Evolutionary conservation across 2,113 vertebrate genomes (phyloP), one percentile per base, ranked within the genome.

Genomic region (Tretioscincus oriximinensis): DNA sequence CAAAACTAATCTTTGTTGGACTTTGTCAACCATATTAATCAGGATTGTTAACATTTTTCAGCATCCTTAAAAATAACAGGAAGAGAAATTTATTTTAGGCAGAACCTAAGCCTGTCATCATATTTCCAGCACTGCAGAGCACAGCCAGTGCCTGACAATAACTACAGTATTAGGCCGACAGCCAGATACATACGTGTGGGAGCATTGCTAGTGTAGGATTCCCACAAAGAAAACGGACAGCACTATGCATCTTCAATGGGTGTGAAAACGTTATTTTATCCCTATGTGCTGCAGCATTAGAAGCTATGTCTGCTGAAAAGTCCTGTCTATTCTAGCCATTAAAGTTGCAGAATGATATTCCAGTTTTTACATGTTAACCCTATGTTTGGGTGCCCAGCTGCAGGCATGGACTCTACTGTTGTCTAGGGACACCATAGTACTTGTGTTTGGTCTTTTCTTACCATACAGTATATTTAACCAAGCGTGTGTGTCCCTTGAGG

Each of bases 101-200:
- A 47, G 60, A 76, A 64, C 24, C n/a, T 64, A 64, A 45, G 31
- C n/a, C 60, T 76, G 31, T 35, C 60, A 47, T 41, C n/a, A 21
- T 76, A 31, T 31, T 61, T 63, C 63, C 22, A 28, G 22, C 60
- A 16, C 60, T 64, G 74, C 74, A 60, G 64, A 76, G 60, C 35
- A 64, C 74, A 76, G 74, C 47, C 60, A 76, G 74, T 76, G 18
- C 60, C 64, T 76, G 60, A 76, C 74, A 76, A 76, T 64, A 64
- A 76, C n/a, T 76, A 63, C 2, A 76, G 47, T 63, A 64, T 64
- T 64, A 45, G 64, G 45, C 74, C 64, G 60, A n/a, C 58, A 64
- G 74, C 21, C 22, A 12, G 64, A 76, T 45, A 24, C 26, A 76
- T 31, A 76, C 47, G 45, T 76, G 45, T 76, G 60, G 35, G 45